Evolutionary conservation across 2,797 vertebrate genomes (phyloP), one percentile per base, ranked within the genome.

Genomic region (Pogoniulus pusillus): DNA sequence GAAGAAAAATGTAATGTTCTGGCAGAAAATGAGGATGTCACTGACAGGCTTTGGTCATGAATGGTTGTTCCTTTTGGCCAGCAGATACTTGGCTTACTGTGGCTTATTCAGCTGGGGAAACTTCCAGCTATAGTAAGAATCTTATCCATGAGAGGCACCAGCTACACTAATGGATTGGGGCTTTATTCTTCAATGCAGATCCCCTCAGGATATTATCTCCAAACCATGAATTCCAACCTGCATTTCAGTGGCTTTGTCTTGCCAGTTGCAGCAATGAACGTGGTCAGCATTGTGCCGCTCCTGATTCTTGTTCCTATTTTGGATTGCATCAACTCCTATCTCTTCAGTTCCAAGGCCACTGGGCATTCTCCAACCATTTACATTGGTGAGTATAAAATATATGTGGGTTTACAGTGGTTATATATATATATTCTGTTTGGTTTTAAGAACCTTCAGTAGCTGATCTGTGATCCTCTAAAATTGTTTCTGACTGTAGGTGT

Each of bases 131-230:
- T 0, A 18, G 11, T 43, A 47, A 60, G 72, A 93, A 23, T 18
- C 22, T 82, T 60, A 30, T 8, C 47, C 10, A 16, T 63, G 12
- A 20, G 49, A 68, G 4, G 9, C 58, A 47, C 12, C 7, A 57
- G 58, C 9, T 60, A 12, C 63, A 39, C 62, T 94, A 75, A 93
- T 18, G 16, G 37, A 59, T 19, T 37, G 16, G 47, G 60, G 2
- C 34, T 94, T 91, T 79, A 35, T 82, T 66, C 39, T 82, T 82
- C 54, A 24, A 84, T 72, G 27, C 92, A 98, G 99, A 98, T 99
- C 95, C 98, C 99, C 49, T 99, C 99, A 27, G 98, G 98, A 82
- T 99, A 98, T 96, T 99, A 99, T 94, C 98, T 99, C 51, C 99
- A 99, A 96, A 98, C 98, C 6, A 98, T 99, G 98, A 98, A 99